These are phyloP conservation scores for Eurois occulta DNA, from an alignment of 2,888 invertebrate species.

Conservation along the genomic window DNA sequence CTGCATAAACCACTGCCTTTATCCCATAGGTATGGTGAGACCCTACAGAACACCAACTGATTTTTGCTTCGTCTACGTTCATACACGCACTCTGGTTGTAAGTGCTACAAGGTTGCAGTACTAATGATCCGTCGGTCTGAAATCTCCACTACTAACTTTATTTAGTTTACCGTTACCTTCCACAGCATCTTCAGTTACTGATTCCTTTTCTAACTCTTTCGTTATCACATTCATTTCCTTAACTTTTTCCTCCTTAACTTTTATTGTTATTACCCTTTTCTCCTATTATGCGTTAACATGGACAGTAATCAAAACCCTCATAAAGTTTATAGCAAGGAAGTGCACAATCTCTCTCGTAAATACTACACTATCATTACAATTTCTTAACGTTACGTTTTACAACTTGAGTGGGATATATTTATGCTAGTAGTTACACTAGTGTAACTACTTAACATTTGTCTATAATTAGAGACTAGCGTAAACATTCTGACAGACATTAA, in stretches of 20 bases:
- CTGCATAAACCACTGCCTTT: no score
- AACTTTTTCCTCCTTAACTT: conserved; percentile 7
- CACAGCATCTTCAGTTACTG: not conserved
- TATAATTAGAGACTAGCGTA: not conserved
- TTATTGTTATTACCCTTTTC: conserved; percentile 41
- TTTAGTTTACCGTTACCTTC: not conserved
- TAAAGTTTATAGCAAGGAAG: conserved; percentile 55
- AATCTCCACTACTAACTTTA: not conserved
- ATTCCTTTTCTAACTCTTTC: not conserved
- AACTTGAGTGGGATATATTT: not conserved
- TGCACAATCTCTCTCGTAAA: conserved; percentile 42
- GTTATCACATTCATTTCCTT: not conserved
- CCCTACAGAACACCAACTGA: not conserved
- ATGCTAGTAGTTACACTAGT: not conserved
- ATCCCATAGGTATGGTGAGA: not conserved
- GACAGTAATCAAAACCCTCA: conserved; percentile 34
- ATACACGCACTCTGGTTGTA: not conserved
- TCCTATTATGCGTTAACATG: conserved; percentile 28
- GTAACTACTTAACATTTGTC: not conserved
- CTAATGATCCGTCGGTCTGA: not conserved
- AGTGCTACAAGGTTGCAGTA: not conserved
- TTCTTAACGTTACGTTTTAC: conserved; percentile 17
- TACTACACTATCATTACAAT: conserved; percentile 16
- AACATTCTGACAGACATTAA: not conserved
- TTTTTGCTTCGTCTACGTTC: not conserved